Base-by-base conservation (phyloP, 2,113 vertebrate species). In the Dasyurus viverrinus region DNA sequence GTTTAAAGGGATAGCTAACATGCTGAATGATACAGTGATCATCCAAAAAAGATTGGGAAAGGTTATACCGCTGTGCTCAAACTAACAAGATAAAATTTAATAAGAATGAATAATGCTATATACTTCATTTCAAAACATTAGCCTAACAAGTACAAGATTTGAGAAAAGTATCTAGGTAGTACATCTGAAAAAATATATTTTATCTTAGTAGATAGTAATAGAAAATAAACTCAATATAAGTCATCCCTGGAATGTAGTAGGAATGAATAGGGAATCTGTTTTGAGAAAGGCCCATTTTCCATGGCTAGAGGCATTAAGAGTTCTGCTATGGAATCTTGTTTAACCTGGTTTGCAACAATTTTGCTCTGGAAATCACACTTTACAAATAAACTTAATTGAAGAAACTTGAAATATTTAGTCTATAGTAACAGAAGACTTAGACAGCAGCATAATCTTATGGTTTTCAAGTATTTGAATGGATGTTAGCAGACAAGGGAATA, bases 361-460 rank as follows among this genome's bases (percentile, higher is more conserved):
- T 30, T n/a, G 60, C n/a, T 68, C 30, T 36, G 60, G 30, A 14
- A 19, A 84, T n/a, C 16, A 84, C n/a, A 84, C n/a, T 76, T 76
- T 76, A n/a, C 36, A 76, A n/a, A 76, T 52, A 25, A 26, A 60
- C 57, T 30, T 12, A 10, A 30, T 8, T 76, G 16, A 84, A 84
- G 68, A 76, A 76, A 84, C 19, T 84, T 36, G 60, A n/a, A 42
- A 68, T 68, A 68, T 60, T 60, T 60, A 76, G 36, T 36, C 60
- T 76, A 19, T 76, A 52, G 30, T n/a, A 76, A n/a, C 16, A 76
- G 36, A 16, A 76, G 30, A 19, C 5, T n/a, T n/a, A 76, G 12
- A 0, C 60, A 68, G 0, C 4, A 16, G 6, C 14, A n/a, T 19
- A n/a, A 19, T 76, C 19, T n/a, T 19, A 1, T 6, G 19, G 60